phyloP scores from a whole-genome alignment of 2,113 vertebrate species.

The Elgaria multicarinata region DNA sequence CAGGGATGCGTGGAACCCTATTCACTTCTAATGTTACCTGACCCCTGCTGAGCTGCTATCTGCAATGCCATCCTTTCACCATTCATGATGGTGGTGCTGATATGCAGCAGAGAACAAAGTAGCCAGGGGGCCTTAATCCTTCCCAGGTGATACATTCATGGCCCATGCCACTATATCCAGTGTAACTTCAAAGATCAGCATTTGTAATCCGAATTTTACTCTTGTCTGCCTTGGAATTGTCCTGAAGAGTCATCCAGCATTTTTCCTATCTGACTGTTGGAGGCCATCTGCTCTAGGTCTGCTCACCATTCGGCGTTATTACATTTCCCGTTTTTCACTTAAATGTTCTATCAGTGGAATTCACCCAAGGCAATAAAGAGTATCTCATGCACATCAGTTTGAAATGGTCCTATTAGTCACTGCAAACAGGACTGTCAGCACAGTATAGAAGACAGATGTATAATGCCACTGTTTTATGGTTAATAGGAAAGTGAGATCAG shows the following conservation, averaged over 20 bases:
- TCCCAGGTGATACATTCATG: background rate
- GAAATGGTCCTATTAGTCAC: constrained; percentile 44
- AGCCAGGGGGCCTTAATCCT: background rate
- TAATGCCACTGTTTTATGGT: constrained; percentile 32
- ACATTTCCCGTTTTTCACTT: constrained; percentile 17
- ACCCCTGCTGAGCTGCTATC: background rate
- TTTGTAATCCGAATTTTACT: background rate
- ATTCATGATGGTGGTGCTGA: background rate
- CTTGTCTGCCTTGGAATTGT: background rate
- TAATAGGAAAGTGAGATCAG: constrained; percentile 32
- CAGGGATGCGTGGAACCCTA: background rate
- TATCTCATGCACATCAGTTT: constrained; percentile 21
- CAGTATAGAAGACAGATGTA: constrained; percentile 22
- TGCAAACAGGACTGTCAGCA: constrained; percentile 38
- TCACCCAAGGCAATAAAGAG: constrained; percentile 31
- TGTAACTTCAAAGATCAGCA: background rate
- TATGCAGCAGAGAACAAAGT: background rate
- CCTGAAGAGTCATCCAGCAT: background rate
- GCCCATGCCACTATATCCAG: background rate
- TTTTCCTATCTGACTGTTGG: background rate
- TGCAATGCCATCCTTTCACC: background rate
- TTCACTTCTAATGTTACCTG: background rate
- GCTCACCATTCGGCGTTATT: constrained; percentile 8
- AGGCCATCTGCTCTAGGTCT: constrained; percentile 8
- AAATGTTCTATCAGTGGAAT: constrained; percentile 30